Base-by-base conservation (phyloP, 2,888 invertebrate species). In the Trileptium ribeirensis region DNA sequence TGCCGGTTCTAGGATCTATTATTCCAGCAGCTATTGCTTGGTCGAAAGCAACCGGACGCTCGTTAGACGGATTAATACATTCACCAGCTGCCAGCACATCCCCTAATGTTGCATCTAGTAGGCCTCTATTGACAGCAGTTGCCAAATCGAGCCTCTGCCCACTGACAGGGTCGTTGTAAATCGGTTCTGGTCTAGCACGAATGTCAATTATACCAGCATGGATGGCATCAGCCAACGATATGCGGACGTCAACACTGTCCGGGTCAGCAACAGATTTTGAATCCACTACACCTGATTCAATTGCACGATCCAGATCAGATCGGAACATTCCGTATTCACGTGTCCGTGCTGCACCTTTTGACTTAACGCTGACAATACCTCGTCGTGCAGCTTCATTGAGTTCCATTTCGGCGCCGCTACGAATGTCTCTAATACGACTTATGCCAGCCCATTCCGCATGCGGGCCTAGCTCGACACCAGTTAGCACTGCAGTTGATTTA, bases 191-290 rank as follows among this genome's bases (percentile, higher is more conserved):
- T n/a, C n/a, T n/a, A 34, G 86, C 83, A 8, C 83, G 82, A 79
- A 88, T 86, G 88, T 95, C 94, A 82, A 97, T 93, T 74, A 94
- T 91, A 84, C 94, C 94, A 87, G 92, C 92, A 84, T 92, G 91
- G 19, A 93, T 93, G 67, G 97, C 96, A 89, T 96, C 94, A 86
- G 94, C 93, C 84, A 97, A 92, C 40, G 93, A 92, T 92, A 90
- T 92, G 92, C 92, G 92, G 87, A 92, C 93, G 81, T 94, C 94
- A 8, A 8, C 24, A 51, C 51, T 51, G 51, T 51, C 8, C 24
- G 8, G 8, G 8, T 51, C 51, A 51, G 8, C 8, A 15, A 15
- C 8, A 84, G 92, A 92, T 82, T 93, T 91, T 1, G 92, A 89
- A 81, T 94, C 92, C 83, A 96, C 90, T 83, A 93, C 90, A 36